Base-by-base conservation (phyloP, 30 jellyfish, hydroid and myxozoan species). In the Turritopsis rubra region DNA sequence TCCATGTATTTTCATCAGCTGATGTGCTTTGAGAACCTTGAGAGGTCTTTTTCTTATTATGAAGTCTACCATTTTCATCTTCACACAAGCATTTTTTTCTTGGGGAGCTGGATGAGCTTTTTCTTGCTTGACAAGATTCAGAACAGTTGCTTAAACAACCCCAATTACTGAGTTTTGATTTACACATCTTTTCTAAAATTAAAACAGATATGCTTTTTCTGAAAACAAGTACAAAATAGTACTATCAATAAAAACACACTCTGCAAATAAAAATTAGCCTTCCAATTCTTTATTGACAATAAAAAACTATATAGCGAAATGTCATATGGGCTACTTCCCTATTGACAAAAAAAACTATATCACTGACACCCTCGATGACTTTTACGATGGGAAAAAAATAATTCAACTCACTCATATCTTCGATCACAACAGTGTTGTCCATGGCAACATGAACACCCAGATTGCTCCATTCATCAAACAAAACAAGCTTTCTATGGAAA, bases 381-480 rank as follows among this genome's bases (percentile, higher is more conserved):
- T n/a, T n/a, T n/a, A n/a, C n/a, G n/a, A n/a, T n/a, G n/a, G n/a
- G n/a, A n/a, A 22, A 25, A 22, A 66, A 25, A 7, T 1, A 66
- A 25, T 66, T 66, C 28, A 66, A 82, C 97, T 75, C 79, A 93
- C 99, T 88, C 31, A 88, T 76, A 79, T 93, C 99, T 82, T 93
- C 99, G 65, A 93, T 83, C 21, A 93, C 99, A 85, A 93, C 96
- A 54, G 99, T 93, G 65, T 93, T 93, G 54, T 93, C 99, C 96
- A 93, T 84, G 52, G 99, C 96, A 72, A 93, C 99, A 75, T 93
- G 96, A 24, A 88, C 99, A 1, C 96, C 96, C 29, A 93, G 70
- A 66, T 88, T 84, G 72, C 96, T 89, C 94, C 96, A 83, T 23
- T 93, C 96, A 83, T 93, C 99, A 83, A 93, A 93, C 89, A 93